phyloP scores from a whole-genome alignment of 2,797 vertebrate genomes.

The Glossophaga mutica region DNA sequence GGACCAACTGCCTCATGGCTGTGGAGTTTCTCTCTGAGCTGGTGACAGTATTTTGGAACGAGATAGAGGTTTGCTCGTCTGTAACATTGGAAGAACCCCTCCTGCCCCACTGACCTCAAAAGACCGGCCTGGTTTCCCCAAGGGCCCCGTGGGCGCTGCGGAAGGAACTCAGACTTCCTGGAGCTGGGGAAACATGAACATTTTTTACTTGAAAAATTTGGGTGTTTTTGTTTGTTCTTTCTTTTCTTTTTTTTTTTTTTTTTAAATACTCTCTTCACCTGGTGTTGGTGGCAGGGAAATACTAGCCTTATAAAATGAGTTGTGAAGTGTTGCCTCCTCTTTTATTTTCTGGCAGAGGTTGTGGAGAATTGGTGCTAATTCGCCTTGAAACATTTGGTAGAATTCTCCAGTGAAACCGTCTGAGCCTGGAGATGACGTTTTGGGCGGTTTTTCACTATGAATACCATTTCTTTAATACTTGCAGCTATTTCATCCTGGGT shows the following conservation, averaged over 20 bases:
- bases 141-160: neutral
- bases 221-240: neutral
- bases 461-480: neutral
- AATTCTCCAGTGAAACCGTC: neutral
- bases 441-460: neutral
- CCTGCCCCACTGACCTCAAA: neutral
- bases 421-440: neutral
- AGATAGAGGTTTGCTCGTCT: neutral
- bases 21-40: neutral
- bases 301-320: neutral
- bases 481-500: neutral
- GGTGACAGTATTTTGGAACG: neutral
- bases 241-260: neutral
- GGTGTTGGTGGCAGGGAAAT: neutral
- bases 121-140: neutral
- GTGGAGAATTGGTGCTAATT: neutral
- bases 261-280: neutral
- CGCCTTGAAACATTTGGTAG: neutral
- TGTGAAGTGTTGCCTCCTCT: neutral
- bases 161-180: no score
- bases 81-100: neutral
- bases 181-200: neutral
- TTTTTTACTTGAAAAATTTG: neutral
- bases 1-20: neutral
- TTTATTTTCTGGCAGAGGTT: neutral